Conservation (phyloP, 2,797 vertebrate genomes). For the Meda fulgida region DNA sequence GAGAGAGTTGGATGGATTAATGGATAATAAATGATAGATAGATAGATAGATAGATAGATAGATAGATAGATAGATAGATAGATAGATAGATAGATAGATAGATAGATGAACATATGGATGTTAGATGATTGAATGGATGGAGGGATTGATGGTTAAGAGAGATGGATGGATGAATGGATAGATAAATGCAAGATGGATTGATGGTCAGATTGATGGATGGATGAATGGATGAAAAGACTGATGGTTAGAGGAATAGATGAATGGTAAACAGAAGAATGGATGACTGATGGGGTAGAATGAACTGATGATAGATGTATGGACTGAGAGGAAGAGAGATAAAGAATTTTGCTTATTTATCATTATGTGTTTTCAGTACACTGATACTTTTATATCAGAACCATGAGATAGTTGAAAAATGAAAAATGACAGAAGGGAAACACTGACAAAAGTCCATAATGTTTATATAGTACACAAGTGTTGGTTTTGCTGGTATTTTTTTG, state of each 20-base stretch:
- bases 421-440: not conserved
- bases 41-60: not conserved
- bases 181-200: not conserved
- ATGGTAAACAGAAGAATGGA: too few relatives aligned
- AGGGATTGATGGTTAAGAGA: not conserved
- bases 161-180: not conserved
- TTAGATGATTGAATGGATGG: not conserved
- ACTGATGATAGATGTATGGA: not conserved
- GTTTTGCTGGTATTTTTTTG: slow-evolving; percentile 29
- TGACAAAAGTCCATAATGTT: not conserved
- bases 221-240: not conserved
- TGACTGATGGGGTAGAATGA: not conserved
- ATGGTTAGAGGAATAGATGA: not conserved
- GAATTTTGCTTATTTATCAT: not conserved
- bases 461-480: slow-evolving; percentile 9
- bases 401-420: not conserved
- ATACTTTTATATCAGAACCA: not conserved
- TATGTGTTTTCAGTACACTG: too few relatives aligned
- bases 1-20: not conserved
- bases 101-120: not conserved
- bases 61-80: not conserved
- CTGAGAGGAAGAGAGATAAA: not conserved
- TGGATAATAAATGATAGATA: not conserved
- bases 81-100: not conserved
- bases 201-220: not conserved